Base-by-base conservation (phyloP, 2,888 invertebrate species). In the Apeira syringaria region DNA sequence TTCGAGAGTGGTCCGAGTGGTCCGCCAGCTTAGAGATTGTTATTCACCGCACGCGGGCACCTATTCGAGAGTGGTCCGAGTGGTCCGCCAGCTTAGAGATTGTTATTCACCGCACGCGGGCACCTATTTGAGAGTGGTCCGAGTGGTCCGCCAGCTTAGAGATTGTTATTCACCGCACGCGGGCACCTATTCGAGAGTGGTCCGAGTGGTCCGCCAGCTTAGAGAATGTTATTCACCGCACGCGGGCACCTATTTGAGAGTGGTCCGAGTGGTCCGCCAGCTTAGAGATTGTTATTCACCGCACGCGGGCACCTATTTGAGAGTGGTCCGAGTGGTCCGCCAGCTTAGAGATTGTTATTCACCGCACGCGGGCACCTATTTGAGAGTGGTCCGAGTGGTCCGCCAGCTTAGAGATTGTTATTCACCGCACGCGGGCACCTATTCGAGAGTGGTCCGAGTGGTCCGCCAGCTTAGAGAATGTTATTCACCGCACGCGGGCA, bases 151-250 rank as follows among this genome's bases (percentile, higher is more conserved):
- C n/a, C 7, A 7, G 20, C 7, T 20, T 5, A 24, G 35, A 37
- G 15, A 39, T 20, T 31, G 29, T 39, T 35, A 45, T 46, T 35
- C 35, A 34, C 18, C 11, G n/a, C n/a, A 9, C 20, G 30, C 10
- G 33, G 28, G 29, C 33, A 20, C 25, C 29, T 33, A 12, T 32
- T 40, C 46, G 32, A n/a, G n/a, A n/a, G n/a, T n/a, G n/a, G n/a
- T n/a, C n/a, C n/a, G n/a, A n/a, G n/a, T n/a, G n/a, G n/a, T n/a
- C n/a, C n/a, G n/a, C n/a, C 7, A 7, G 20, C 7, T 20, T 5
- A 24, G 35, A 37, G 15, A 39, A 15, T 31, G 29, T 39, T 35
- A 45, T 46, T 35, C 35, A 34, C 18, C 11, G n/a, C n/a, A 9
- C 20, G 30, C 10, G 33, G 28, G 29, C 33, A 20, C 25, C 29